Base-by-base conservation (phyloP, 1,140 invertebrate genomes). In the Formica selysi region DNA sequence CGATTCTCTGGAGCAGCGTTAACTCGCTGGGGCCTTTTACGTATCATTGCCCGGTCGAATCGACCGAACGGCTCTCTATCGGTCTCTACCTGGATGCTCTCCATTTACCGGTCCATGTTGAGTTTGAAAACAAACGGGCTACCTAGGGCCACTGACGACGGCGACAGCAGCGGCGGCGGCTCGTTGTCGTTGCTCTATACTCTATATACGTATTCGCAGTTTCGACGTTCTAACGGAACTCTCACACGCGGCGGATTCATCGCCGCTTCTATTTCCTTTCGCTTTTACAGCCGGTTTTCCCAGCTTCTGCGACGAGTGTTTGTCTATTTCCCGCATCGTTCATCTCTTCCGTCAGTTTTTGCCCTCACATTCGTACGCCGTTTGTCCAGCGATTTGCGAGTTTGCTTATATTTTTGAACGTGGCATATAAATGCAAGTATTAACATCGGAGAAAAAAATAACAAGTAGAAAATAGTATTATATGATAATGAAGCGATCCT, bases 81-180 rank as follows among this genome's bases (percentile, higher is more conserved):
- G 83, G 61, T 62, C 51, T 65, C 44, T 79, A 85, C 67, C 74
- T 51, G 44, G 62, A 76, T 79, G 22, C 61, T 78, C 73, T 64
- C 80, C 44, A 84, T 65, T 71, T 85, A 48, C 51, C 38, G 38
- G 62, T 44, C 22, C 19, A 80, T 59, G 74, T 85, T 79, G 83
- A 85, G 76, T 85, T 57, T 79, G 62, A 85, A 79, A 85, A 85
- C 74, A 85, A 85, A 80, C 74, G 64, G 29, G 38, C 16, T 29
- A 62, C 61, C 48, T 19, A 16, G 48, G 5, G 16, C 16, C 13
- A 3, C 11, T 3, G 13, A 13, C 44, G 11, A 51, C 29, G n/a
- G 3, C 29, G 26, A 36, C 65, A 7, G 0, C n/a, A 19, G 36
- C 2, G 36, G 36, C 26, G 48, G 48, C 16, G 48, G 70, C 48